Base-by-base conservation (phyloP, 1,140 invertebrate species). In the Latrodectus geometricus region DNA sequence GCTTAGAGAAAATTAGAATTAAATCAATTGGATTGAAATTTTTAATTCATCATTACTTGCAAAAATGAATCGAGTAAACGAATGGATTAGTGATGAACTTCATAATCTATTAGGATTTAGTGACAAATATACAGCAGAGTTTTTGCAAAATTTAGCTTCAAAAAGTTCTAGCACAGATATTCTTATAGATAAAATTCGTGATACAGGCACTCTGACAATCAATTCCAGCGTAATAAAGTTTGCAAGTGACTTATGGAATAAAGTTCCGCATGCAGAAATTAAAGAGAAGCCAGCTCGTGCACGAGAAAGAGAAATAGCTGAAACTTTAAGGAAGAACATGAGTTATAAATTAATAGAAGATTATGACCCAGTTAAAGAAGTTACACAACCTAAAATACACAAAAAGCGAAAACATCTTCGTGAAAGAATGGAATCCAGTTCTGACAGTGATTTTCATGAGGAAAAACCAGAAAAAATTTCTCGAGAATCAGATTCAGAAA, bases 41-140 rank as follows among this genome's bases (percentile, higher is more conserved):
- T 35, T 35, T 35, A 3, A 35, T 35, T 35, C 35, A 61, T 61
- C 17, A 61, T 17, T 4, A 61, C 0, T 70, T 23, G 35, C 12
- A 20, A 69, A 69, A 69, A 81, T 81, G 78, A 61, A 8, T 23
- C 23, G 23, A 54, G 69, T 90, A 14, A 89, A 92, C 86, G 89
- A 89, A 68, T 93, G 93, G 93, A 92, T 93, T 0, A 92, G 90
- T 75, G 92, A 93, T 88, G 89, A 92, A 86, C 91, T 93, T 4
- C 91, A 93, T 87, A 92, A 92, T 84, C 91, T 93, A 80, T 87
- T 93, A 68, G 93, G 93, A 9, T 91, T 93, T 89, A 93, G 92
- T 78, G 93, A 93, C 88, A 91, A 91, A 87, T 90, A 90, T 74
- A 91, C 93, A 52, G 90, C 91, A 3, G 91, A 93, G 85, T 93